Conservation (phyloP, 64 coral and sea anemone species). For the Anthopleura sola region DNA sequence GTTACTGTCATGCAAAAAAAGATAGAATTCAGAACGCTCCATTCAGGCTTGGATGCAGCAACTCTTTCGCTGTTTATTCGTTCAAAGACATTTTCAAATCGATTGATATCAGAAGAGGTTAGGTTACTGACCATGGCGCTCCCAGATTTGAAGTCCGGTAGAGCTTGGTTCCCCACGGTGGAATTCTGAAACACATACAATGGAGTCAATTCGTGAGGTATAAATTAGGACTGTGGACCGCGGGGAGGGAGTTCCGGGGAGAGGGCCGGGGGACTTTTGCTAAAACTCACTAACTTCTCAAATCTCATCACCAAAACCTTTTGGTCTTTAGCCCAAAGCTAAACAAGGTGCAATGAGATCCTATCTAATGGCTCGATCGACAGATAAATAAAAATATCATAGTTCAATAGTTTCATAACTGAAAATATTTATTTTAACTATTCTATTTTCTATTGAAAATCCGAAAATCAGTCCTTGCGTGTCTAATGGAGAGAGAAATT, state of each 20-base stretch:
- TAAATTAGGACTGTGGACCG: not conserved
- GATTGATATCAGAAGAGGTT: constrained; percentile 44
- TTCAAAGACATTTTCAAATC: constrained; percentile 51
- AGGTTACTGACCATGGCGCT: constrained; percentile 57
- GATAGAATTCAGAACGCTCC: constrained; percentile 80
- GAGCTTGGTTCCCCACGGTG: constrained; percentile 36
- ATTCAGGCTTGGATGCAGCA: constrained; percentile 53
- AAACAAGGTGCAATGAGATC: no score
- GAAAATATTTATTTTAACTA: no score
- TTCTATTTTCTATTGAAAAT: no score
- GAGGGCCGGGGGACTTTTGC: not conserved
- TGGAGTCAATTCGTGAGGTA: not conserved
- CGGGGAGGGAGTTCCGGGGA: no score
- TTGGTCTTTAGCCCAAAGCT: no score
- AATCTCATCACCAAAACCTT: no score
- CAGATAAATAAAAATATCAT: no score
- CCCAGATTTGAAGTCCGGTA: constrained; percentile 1
- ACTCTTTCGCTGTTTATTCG: constrained; percentile 44
- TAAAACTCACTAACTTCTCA: no score
- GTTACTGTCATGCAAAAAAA: constrained; percentile 92
- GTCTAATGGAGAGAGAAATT: no score
- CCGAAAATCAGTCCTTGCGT: no score
- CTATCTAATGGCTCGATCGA: no score
- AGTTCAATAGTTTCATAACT: no score
- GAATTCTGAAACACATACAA: constrained; percentile 34